Evolutionary conservation across 2,113 vertebrate species (phyloP).

Genomic region (Paramisgurnus dabryanus): DNA sequence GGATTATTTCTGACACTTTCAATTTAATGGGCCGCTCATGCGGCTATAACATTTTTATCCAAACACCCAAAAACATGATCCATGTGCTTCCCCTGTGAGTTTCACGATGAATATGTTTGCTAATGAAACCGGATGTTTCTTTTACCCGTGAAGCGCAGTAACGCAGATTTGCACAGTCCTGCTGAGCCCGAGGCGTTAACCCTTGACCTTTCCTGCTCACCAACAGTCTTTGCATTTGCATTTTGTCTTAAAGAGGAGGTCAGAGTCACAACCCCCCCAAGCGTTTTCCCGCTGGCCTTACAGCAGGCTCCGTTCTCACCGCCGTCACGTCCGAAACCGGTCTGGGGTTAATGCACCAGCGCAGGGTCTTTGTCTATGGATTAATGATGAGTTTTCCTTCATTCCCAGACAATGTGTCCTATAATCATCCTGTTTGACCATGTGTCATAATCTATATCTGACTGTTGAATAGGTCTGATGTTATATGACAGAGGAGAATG

Average conservation of each 20-base stretch:
- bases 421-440: constrained; percentile 58
- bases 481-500: constrained; percentile 18
- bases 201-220: constrained; percentile 66
- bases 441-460: constrained; percentile 34
- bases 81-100: constrained; percentile 19
- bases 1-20: too few relatives aligned
- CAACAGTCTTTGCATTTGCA: constrained; percentile 73
- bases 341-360: constrained; percentile 72
- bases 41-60: background rate
- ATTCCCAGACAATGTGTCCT: constrained; percentile 57
- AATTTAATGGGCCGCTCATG: background rate
- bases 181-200: constrained; percentile 65
- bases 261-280: constrained; percentile 33
- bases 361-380: constrained; percentile 68
- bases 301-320: constrained; percentile 74
- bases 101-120: constrained; percentile 52
- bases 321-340: constrained; percentile 40
- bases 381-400: constrained; percentile 70
- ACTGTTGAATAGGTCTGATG: constrained; percentile 30
- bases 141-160: constrained; percentile 30
- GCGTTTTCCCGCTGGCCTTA: constrained; percentile 33
- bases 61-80: background rate
- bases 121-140: constrained; percentile 68
- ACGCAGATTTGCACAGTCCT: constrained; percentile 56
- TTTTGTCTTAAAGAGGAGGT: constrained; percentile 59